Evolutionary conservation across 2,113 vertebrate species (phyloP).

Genomic region (Oryzias javanicus): DNA sequence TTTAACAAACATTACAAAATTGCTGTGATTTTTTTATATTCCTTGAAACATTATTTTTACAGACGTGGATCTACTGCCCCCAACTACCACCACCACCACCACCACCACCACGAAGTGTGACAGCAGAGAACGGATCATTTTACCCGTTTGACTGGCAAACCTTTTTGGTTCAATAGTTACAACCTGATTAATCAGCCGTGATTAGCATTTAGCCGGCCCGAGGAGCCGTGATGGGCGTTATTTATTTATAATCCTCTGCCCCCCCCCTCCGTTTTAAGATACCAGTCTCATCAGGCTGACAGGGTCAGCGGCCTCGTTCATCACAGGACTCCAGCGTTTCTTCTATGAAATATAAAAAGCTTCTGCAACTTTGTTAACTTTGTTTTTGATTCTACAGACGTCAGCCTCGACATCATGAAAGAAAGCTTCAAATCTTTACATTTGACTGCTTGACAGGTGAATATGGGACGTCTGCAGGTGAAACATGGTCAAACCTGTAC

Average conservation of each 20-base stretch:
- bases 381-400: too few relatives aligned
- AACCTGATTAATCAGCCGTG: conserved; percentile 87
- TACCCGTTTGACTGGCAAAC: conserved; percentile 84
- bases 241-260: conserved; percentile 54
- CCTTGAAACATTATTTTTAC: too few relatives aligned
- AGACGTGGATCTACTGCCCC: conserved; percentile 31
- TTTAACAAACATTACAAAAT: too few relatives aligned
- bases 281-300: conserved; percentile 82
- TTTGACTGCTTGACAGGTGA: too few relatives aligned
- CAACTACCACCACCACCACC: conserved; percentile 17
- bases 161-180: conserved; percentile 87
- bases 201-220: conserved; percentile 81
- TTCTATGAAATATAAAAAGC: conserved; percentile 10
- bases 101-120: conserved; percentile 70
- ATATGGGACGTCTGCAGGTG: too few relatives aligned
- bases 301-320: conserved; percentile 84
- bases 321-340: conserved; percentile 77
- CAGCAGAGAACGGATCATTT: conserved; percentile 82
- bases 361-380: too few relatives aligned
- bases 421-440: too few relatives aligned
- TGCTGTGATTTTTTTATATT: too few relatives aligned
- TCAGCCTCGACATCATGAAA: too few relatives aligned
- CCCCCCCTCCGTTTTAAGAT: conserved; percentile 79
- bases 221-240: conserved; percentile 61
- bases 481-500: too few relatives aligned